Base-by-base conservation (phyloP, 2,888 invertebrate species). In the Lepidonotus clava region DNA sequence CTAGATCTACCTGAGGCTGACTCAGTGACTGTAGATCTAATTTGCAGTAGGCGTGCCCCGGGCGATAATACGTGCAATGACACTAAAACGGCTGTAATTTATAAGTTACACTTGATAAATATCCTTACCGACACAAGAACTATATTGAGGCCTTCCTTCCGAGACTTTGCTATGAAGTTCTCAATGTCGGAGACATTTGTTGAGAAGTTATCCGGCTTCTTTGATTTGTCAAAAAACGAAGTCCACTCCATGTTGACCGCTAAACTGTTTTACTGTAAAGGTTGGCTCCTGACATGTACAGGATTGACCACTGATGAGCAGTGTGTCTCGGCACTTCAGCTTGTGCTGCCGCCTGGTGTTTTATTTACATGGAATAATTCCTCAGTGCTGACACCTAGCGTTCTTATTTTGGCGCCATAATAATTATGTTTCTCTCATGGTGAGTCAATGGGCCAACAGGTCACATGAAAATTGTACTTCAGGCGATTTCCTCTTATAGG, bases 51-150 rank as follows among this genome's bases (percentile, higher is more conserved):
- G 46, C 71, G 21, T 34, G 18, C 38, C 14, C 0, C n/a, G 71
- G n/a, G 71, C 71, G 71, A 71, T 71, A 71, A 71, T 71, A 71
- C n/a, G 38, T 1, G 71, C n/a, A n/a, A 1, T 71, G 34, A 11
- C 36, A 8, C 1, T n/a, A 14, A 34, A 1, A 2, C 18, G 0
- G 21, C 21, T 34, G 38, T 36, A 18, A 71, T 36, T 11, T 18
- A 36, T 2, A 4, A 1, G 11, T 1, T 66, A 32, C 14, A 32
- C 32, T 5, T 1, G n/a, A 61, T 36, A 38, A 6, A 56, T 6
- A 28, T 11, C 41, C 85, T 67, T 67, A 85, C 85, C 28, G 85
- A 85, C n/a, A 85, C 85, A 18, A 85, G 46, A 28, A 85, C 85
- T 18, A 85, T 85, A 24, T 40, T 46, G 40, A 36, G 67, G n/a